Conservation (phyloP, 2,888 invertebrate genomes). For the Mesoligia furuncula region DNA sequence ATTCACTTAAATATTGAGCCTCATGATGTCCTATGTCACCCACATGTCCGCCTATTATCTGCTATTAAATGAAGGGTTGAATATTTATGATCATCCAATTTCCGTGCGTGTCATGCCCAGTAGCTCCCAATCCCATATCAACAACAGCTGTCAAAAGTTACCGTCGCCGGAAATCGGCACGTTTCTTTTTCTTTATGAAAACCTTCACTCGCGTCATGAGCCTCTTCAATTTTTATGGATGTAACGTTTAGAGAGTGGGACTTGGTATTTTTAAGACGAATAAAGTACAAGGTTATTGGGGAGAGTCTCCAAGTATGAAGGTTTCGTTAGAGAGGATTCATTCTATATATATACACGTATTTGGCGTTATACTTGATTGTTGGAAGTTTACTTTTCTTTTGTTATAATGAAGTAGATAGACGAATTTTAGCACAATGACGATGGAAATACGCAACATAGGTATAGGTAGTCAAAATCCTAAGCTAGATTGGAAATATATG, state of each 20-base stretch:
- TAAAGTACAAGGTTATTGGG: slow-evolving; percentile 52
- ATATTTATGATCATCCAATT: slow-evolving; percentile 66
- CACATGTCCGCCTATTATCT: slow-evolving; percentile 50
- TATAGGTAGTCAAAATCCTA: not conserved
- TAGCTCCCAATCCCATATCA: slow-evolving; percentile 60
- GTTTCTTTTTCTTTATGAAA: slow-evolving; percentile 58
- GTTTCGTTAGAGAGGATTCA: slow-evolving; percentile 23
- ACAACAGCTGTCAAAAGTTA: slow-evolving; percentile 62
- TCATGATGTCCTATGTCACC: slow-evolving; percentile 43
- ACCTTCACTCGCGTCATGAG: slow-evolving; percentile 57
- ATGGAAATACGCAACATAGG: not conserved
- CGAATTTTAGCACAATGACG: not conserved
- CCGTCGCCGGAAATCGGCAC: slow-evolving; percentile 47
- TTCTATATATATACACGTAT: slow-evolving; percentile 29
- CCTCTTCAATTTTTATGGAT: slow-evolving; percentile 57
- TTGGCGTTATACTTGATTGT: slow-evolving; percentile 27
- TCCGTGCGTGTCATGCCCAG: slow-evolving; percentile 60
- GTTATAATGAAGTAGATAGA: not conserved
- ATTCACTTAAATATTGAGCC: slow-evolving; percentile 43
- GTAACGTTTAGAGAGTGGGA: slow-evolving; percentile 45
- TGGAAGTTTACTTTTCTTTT: slow-evolving; percentile 13
- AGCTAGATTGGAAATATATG: not conserved
- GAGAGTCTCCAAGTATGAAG: slow-evolving; percentile 36
- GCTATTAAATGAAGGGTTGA: slow-evolving; percentile 58
- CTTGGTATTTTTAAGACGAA: slow-evolving; percentile 54